phyloP scores from a whole-genome alignment of 1,140 invertebrate genomes.

The Orchestia grillus region DNA sequence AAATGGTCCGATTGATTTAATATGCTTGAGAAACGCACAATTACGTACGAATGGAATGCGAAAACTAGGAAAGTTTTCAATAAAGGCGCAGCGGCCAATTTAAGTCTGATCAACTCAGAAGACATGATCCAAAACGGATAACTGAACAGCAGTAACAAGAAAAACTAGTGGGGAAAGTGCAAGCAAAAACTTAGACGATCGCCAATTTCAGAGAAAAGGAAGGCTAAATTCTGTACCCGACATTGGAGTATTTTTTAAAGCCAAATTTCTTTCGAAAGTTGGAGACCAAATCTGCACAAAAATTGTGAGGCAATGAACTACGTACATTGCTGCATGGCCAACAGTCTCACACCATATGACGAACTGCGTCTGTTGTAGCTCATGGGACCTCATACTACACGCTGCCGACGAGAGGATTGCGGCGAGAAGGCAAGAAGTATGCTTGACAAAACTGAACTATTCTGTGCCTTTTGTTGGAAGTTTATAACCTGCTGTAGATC shows the following conservation, averaged over 20 bases:
- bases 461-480: neutral
- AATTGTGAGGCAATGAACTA: neutral
- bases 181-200: no score
- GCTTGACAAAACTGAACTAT: neutral
- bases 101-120: no score
- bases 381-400: neutral
- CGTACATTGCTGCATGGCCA: no score
- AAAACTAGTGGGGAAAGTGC: no score
- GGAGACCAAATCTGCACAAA: neutral
- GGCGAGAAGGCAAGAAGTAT: neutral
- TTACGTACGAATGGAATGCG: no score
- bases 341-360: neutral
- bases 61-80: no score
- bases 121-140: no score
- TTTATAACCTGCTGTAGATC: neutral
- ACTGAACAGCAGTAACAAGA: no score
- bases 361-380: neutral
- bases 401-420: neutral
- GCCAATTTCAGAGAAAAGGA: neutral
- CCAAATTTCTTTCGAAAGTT: neutral
- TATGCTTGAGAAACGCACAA: no score
- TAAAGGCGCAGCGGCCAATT: no score
- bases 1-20: no score
- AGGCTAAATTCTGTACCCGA: neutral
- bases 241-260: neutral